Evolutionary conservation across 2,113 vertebrate species (phyloP), one percentile per base, ranked within the genome.

Genomic region (Rhinichthys klamathensis): DNA sequence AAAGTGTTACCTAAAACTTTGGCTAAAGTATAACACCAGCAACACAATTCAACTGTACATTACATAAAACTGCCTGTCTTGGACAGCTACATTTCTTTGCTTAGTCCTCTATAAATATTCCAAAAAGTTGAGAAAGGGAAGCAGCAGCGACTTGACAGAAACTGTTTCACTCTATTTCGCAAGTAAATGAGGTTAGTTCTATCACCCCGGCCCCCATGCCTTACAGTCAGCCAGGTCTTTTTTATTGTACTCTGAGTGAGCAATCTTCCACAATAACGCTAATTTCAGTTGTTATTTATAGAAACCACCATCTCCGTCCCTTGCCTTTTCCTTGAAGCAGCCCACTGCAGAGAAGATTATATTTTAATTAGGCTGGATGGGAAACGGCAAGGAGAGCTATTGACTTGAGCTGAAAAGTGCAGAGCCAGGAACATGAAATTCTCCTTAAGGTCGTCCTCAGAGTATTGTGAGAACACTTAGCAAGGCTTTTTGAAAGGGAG

Each of bases 311-410:
- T 67, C 27, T 77, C 41, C 18, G 6, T 78, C 70, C 27, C 25
- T 11, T 44, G 46, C 49, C 16, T 30, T 65, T 69, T 82, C 49
- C 49, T 80, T 10, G 23, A 16, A 41, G 67, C 32, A 41, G 54
- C 25, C 60, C 23, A 72, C 74, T 85, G 65, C 65, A 78, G 73
- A 83, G 75, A 78, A 81, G 80, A 85, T 89, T 85, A 85, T 85
- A 87, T 88, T 91, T 90, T 89, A 89, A 90, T 91, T 89, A 89
- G 85, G 72, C 49, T 78, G 46, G 72, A 90, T 79, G 80, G 56
- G 49, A 88, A 84, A 88, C 76, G 30, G 60, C 82, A 73, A 79
- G 51, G 85, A 84, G 70, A 67, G 25, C 83, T 79, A 70, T 75
- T 84, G 70, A 82, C 58, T 77, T 58, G 46, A 84, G 84, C 81